Base-by-base conservation (phyloP, 2,113 vertebrate genomes). In the Porphyrio hochstetteri region DNA sequence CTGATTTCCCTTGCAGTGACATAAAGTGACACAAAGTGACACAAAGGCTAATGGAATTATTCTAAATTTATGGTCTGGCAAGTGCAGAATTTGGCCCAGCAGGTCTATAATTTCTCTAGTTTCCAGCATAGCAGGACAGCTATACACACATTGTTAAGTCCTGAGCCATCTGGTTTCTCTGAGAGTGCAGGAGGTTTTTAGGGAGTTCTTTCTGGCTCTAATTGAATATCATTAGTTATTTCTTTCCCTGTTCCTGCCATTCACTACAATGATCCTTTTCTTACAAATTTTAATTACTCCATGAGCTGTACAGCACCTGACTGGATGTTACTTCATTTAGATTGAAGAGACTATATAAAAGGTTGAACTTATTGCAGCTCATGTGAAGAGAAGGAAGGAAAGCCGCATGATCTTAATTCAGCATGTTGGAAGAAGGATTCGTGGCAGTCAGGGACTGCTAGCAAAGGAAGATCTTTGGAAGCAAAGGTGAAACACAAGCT, bases 61-160 rank as follows among this genome's bases (percentile, higher is more conserved):
- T 94, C 64, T 53, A 82, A 65, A 94, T 95, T 92, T 94, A 76
- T 89, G 74, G 17, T 84, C 56, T 81, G 81, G 9, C 53, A 61
- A 92, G 25, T 65, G 67, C 35, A 74, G 83, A 63, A 79, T 95
- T 95, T 96, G 64, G 50, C n/a, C 77, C 78, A 82, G 46, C 31
- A 94, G 61, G 25, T 91, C 77, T 76, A 61, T 86, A 92, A 82
- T 72, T 93, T 88, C 76, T 71, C 40, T 57, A 16, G n/a, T 55
- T 55, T 93, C 82, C 55, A 86, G n/a, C 60, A 57, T 50, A 82
- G 61, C 53, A 60, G 48, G 33, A 60, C 52, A 78, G 60, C 17
- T 75, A 40, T 44, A 48, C 8, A 38, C 17, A 50, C 31, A 1
- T 0, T 13, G 5, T 35, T 35, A 75, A 72, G 24, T 65, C 44